Conservation (phyloP, 2,888 invertebrate species). For the Oscheius sp. region DNA sequence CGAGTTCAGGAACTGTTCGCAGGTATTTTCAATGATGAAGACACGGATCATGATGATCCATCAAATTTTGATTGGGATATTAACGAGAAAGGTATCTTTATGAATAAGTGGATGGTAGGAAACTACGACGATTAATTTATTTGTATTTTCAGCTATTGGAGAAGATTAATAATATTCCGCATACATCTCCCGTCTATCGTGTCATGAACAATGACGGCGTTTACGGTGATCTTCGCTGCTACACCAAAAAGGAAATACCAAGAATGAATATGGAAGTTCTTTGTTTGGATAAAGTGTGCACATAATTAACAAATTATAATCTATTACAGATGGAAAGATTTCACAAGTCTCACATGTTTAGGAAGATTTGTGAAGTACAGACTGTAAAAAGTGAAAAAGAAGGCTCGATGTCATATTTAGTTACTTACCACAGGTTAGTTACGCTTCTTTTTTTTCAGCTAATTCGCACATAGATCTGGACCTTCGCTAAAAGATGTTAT, state of each 20-base stretch:
- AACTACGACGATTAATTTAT: too few relatives aligned
- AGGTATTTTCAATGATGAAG: too few relatives aligned
- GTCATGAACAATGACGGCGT: slow-evolving; percentile 1
- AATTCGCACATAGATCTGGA: background rate
- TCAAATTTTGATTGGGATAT: slow-evolving; percentile 3
- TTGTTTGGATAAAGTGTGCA: slow-evolving; percentile 8
- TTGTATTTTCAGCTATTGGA: background rate
- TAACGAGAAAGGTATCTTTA: background rate
- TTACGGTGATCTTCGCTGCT: slow-evolving; percentile 21
- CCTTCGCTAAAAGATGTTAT: background rate
- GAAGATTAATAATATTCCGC: background rate
- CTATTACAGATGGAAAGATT: slow-evolving; percentile 15
- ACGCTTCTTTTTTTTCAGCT: background rate
- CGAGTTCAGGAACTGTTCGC: too few relatives aligned
- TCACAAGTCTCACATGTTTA: slow-evolving; percentile 1
- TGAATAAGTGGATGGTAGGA: slow-evolving; percentile 21
- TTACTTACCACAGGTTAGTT: background rate
- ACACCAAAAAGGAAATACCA: background rate
- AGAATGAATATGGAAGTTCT: slow-evolving; percentile 12
- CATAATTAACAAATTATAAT: background rate
- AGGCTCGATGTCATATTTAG: background rate
- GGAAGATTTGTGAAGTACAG: slow-evolving; percentile 3
- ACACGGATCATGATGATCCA: too few relatives aligned
- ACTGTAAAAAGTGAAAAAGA: slow-evolving; percentile 9
- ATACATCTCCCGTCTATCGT: slow-evolving; percentile 5